Percentiles rank a stretch among this genome's conserved stretches.
Conservation (phyloP, 2,113 vertebrate genomes). For the Macquaria ambigua region DNA sequence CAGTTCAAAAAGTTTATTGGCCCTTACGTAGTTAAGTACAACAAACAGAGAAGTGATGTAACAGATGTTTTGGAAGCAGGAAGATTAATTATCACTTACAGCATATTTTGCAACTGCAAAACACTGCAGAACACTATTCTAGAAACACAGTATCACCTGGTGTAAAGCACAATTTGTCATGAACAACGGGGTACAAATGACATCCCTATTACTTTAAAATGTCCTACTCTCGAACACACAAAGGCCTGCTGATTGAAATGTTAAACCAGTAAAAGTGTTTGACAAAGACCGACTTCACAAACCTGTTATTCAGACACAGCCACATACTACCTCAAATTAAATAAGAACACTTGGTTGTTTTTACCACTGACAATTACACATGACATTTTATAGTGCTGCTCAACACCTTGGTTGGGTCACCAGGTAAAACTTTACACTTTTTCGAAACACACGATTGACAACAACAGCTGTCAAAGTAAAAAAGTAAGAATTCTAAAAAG, state of each 20-base stretch:
- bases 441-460: not conserved
- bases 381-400: conserved; percentile 11
- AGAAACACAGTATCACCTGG: conserved; percentile 39
- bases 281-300: conserved; percentile 28
- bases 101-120: conserved; percentile 31
- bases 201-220: conserved; percentile 15
- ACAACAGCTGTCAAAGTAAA: conserved; percentile 6
- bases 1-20: conserved; percentile 57
- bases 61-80: conserved; percentile 15
- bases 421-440: conserved; percentile 5
- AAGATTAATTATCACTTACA: conserved; percentile 30
- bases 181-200: conserved; percentile 27
- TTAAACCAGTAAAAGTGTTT: conserved; percentile 8
- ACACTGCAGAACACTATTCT: conserved; percentile 33
- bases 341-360: conserved; percentile 50
- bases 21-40: conserved; percentile 33
- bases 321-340: conserved; percentile 32
- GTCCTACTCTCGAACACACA: conserved; percentile 25
- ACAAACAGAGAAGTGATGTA: conserved; percentile 22
- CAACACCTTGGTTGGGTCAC: not conserved
- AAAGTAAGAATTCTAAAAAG: conserved; percentile 37
- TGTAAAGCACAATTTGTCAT: conserved; percentile 42
- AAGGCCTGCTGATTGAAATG: conserved; percentile 12
- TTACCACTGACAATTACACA: conserved; percentile 16
- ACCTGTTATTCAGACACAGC: conserved; percentile 21